Base-by-base conservation (phyloP, 37 sponge, comb jelly and placozoan species). In the Aplysina aerophoba region DNA sequence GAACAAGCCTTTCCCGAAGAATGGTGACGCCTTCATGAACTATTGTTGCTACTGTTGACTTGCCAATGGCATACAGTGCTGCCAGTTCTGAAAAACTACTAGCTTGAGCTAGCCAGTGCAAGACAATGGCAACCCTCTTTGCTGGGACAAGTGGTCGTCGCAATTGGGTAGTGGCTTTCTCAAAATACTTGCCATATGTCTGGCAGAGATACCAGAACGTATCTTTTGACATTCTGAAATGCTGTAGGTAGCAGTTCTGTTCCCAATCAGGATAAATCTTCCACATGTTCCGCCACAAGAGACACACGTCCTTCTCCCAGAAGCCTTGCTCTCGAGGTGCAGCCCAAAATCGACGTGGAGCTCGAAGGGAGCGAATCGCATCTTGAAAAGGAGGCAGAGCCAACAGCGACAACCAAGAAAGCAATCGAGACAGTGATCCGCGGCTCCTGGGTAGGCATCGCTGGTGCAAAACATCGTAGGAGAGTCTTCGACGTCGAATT, bases 261-360 rank as follows among this genome's bases (percentile, higher is more conserved):
- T 84, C 85, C 50, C 57, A 84, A 24, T 84, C 85, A 12, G 73
- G 85, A 84, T 53, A 84, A 3, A 11, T 3, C 55, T 44, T 12
- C 59, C 59, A 56, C 57, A 80, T 53, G 40, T 39, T 34, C 25
- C 81, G 15, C 59, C 81, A 80, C 27, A 56, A n/a, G 13, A 6
- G 14, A 22, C 81, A 80, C 11, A 80, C 81, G 13, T 56, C 81
- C 25, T 80, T 80, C 59, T 55, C 81, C 81, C 81, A 80, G 28
- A 80, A 80, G 11, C 81, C 31, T 39, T 16, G 81, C 56, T 22
- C 24, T 22, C 59, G 21, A 11, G 66, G 59, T n/a, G 59, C 59
- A 25, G 59, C 57, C 81, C 81, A 53, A 39, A 55, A 80, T 19
- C 81, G 15, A 65, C 66, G 66, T 65, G n/a, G n/a, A n/a, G n/a